Base-by-base conservation (phyloP, 2,797 vertebrate species). In the Pantherophis alleghaniensis region DNA sequence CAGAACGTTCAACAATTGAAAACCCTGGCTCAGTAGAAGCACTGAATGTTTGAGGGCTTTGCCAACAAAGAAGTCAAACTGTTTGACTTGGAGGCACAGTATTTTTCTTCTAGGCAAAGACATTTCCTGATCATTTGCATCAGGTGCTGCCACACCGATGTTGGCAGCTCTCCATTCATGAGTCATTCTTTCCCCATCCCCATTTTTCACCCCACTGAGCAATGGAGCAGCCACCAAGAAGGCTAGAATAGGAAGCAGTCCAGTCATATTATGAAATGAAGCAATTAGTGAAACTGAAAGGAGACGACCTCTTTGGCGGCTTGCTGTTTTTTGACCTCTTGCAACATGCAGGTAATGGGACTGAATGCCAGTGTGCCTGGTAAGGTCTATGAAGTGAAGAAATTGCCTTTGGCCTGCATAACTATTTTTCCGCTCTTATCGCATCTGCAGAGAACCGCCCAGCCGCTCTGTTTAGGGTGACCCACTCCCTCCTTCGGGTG, bases 51-150 rank as follows among this genome's bases (percentile, higher is more conserved):
- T 11, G 83, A 59, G 11, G 28, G 20, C 55, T 91, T 90, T 91
- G 92, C 89, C 37, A 88, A 42, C 57, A 55, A 53, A 51, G n/a
- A 69, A n/a, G 89, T 83, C 89, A 90, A 90, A 90, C 7, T 0
- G 79, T 87, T 51, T 59, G 55, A 87, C 89, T 93, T 14, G 61
- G 53, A 74, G 89, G 53, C 89, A 18, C 69, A 59, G 51, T 74
- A 37, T 59, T 59, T 51, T 59, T 42, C 83, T 57, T 57, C 9
- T 26, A 88, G 69, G 86, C 86, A 74, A 88, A 93, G 51, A 37
- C 53, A 60, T 55, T 74, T 93, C 61, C 92, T 74, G 89, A 59
- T 87, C 89, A 87, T 91, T 87, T 51, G 63, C 60, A 88, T 93
- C 61, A 60, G 87, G 32, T 32, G 55, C 61, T 20, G 55, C 89